Evolutionary conservation across 2,888 invertebrate genomes (phyloP).

Genomic region (Callinectes sapidus): DNA sequence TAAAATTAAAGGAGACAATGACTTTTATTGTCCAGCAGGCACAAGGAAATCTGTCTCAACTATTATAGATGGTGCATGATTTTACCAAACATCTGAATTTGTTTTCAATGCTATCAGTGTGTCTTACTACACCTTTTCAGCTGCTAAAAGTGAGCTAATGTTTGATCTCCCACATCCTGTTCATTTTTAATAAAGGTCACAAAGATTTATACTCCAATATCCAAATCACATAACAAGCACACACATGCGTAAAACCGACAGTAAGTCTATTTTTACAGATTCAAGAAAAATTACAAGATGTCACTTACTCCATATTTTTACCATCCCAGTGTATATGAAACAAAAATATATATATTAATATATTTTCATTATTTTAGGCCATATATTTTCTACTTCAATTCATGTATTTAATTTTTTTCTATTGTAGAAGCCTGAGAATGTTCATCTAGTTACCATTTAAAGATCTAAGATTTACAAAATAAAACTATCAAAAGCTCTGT

Average conservation of each 20-base stretch:
- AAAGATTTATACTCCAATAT: not conserved
- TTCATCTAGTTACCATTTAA: not conserved
- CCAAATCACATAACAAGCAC: constrained; percentile 1
- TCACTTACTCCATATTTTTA: not conserved
- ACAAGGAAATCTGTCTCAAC: not conserved
- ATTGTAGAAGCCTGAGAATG: constrained; percentile 16
- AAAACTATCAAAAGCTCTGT: constrained; percentile 34
- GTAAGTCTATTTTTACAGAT: not conserved
- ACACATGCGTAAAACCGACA: not conserved
- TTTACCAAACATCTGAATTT: not conserved
- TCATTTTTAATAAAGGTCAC: not conserved
- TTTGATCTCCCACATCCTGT: constrained; percentile 13
- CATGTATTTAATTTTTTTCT: not conserved
- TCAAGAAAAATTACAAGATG: not conserved
- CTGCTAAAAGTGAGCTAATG: not conserved
- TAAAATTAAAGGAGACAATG: not conserved
- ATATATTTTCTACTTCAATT: not conserved
- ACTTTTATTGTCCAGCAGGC: not conserved
- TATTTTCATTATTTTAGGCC: not conserved
- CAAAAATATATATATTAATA: not conserved
- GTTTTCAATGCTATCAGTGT: not conserved
- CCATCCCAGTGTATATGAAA: not conserved
- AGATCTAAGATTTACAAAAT: constrained; percentile 20
- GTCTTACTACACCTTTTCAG: not conserved
- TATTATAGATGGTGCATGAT: not conserved